phyloP scores from a whole-genome alignment of 2,888 invertebrate genomes.

The Agelastica alni region DNA sequence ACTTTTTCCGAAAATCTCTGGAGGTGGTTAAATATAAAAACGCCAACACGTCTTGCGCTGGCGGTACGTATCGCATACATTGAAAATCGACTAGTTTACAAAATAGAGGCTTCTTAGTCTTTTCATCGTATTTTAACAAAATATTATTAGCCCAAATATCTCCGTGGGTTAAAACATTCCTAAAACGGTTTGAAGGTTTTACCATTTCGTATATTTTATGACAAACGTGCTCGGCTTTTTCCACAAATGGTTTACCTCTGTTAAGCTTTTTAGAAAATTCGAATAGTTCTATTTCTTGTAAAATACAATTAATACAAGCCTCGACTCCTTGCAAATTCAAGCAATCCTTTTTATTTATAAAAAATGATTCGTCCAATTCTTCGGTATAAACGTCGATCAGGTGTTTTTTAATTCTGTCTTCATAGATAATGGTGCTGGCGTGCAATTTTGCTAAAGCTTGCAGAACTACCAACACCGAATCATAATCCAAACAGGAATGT shows the following conservation, averaged over 20 bases:
- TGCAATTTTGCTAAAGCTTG: conserved; percentile 51
- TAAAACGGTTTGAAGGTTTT: conserved; percentile 52
- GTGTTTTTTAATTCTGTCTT: conserved; percentile 35
- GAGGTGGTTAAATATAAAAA: conserved; percentile 47
- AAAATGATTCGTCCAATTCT: conserved; percentile 41
- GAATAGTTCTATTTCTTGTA: conserved; percentile 44
- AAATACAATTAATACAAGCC: conserved; percentile 44
- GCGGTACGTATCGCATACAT: conserved; percentile 62
- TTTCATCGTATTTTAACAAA: conserved; percentile 44
- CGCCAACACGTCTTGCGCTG: conserved; percentile 66
- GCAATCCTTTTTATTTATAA: conserved; percentile 38
- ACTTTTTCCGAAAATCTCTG: conserved; percentile 41
- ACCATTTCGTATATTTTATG: conserved; percentile 42
- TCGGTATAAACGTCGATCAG: conserved; percentile 36
- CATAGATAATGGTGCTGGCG: conserved; percentile 51
- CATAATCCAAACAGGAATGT: conserved; percentile 41
- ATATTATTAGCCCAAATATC: conserved; percentile 69
- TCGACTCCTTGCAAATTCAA: conserved; percentile 38
- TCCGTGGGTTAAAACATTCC: conserved; percentile 64
- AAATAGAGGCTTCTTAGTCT: conserved; percentile 34
- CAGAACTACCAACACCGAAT: conserved; percentile 44
- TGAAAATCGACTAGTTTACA: conserved; percentile 55
- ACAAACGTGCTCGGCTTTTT: conserved; percentile 34
- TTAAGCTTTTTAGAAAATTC: conserved; percentile 39
- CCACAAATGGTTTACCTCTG: conserved; percentile 42